A percentile compares a stretch with the other conserved stretches of the same genome.
Conservation (phyloP, 2,888 invertebrate genomes). For the Melanotus villosus region DNA sequence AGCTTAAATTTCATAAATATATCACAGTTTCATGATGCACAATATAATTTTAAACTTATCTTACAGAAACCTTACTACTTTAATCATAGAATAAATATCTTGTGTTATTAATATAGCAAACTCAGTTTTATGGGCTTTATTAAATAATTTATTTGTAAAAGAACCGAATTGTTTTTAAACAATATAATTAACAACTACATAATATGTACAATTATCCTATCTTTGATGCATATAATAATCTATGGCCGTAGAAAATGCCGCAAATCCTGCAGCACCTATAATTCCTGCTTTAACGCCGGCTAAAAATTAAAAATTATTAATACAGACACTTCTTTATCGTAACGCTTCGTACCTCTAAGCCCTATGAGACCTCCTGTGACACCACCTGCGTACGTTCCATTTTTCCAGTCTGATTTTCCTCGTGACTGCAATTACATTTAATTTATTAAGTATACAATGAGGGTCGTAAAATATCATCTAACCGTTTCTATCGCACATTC, state of each 20-base stretch:
- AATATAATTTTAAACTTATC: too few relatives aligned
- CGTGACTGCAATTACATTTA: conserved; percentile 64
- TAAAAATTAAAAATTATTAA: conserved; percentile 61
- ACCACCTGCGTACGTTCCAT: conserved; percentile 95
- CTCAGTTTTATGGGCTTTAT: too few relatives aligned
- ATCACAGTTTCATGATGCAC: too few relatives aligned
- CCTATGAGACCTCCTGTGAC: conserved; percentile 95
- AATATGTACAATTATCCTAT: conserved; percentile 8
- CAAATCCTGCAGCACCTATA: conserved; percentile 96
- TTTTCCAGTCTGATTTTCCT: conserved; percentile 96
- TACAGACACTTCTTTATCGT: not conserved
- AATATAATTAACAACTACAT: too few relatives aligned
- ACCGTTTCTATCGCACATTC: conserved; percentile 97
- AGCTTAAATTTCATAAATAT: too few relatives aligned
- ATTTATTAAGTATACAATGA: conserved; percentile 17
- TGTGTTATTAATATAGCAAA: too few relatives aligned
- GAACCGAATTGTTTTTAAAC: too few relatives aligned
- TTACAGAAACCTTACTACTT: too few relatives aligned
- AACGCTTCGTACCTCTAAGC: conserved; percentile 76
- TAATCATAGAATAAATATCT: too few relatives aligned
- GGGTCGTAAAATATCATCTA: too few relatives aligned
- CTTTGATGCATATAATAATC: conserved; percentile 91
- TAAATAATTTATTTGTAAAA: too few relatives aligned
- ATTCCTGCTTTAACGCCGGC: conserved; percentile 95
- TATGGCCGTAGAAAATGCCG: conserved; percentile 95